Evolutionary conservation across 1,140 invertebrate species (phyloP).

Genomic region (Proctacanthus coquilletti): DNA sequence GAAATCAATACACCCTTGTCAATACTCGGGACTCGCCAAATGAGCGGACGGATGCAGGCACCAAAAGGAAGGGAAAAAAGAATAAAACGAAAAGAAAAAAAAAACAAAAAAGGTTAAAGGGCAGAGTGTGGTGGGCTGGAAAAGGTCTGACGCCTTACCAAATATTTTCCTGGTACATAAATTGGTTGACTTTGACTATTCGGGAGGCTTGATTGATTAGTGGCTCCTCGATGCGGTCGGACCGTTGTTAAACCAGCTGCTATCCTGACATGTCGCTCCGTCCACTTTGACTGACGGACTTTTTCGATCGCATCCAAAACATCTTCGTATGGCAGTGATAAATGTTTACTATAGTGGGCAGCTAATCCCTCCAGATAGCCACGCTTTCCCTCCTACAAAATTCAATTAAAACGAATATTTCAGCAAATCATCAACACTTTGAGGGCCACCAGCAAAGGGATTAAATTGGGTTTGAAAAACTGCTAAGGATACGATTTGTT

Average conservation of each 20-base stretch:
- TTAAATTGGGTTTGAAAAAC: too few relatives aligned
- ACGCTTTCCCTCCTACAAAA: constrained; percentile 79
- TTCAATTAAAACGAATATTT: too few relatives aligned
- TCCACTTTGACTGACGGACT: constrained; percentile 48
- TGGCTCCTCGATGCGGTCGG: constrained; percentile 13
- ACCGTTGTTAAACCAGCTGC: constrained; percentile 30
- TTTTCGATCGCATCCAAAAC: constrained; percentile 48
- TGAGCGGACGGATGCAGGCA: too few relatives aligned
- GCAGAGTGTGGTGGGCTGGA: not conserved
- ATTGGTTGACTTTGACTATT: constrained; percentile 47
- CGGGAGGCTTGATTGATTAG: constrained; percentile 29
- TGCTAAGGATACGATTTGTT: too few relatives aligned
- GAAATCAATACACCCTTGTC: too few relatives aligned
- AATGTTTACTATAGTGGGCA: constrained; percentile 74
- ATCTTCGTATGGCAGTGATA: constrained; percentile 77
- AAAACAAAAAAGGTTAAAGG: not conserved
- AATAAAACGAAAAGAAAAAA: not conserved
- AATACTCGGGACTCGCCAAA: too few relatives aligned
- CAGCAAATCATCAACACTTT: too few relatives aligned
- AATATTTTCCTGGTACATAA: constrained; percentile 78
- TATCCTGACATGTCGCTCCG: constrained; percentile 44
- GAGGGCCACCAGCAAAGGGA: too few relatives aligned
- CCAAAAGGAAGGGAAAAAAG: constrained; percentile 1
- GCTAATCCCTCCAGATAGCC: constrained; percentile 77
- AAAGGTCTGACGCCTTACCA: constrained; percentile 41